Base-by-base conservation (phyloP, 2,888 invertebrate genomes). In the Heteropelma amictum region DNA sequence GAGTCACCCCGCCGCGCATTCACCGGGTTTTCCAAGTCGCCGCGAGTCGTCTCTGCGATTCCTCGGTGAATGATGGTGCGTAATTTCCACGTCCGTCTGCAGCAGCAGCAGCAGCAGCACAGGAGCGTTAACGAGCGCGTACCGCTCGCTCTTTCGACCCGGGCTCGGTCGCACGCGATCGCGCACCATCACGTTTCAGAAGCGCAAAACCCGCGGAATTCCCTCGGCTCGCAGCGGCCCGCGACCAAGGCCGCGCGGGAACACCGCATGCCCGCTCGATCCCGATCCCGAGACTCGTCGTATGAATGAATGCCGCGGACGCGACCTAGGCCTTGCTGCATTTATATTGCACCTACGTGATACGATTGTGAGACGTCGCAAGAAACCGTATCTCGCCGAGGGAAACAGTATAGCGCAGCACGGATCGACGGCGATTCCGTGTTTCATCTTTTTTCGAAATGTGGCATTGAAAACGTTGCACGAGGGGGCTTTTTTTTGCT, bases 161-260 rank as follows among this genome's bases (percentile, higher is more conserved):
- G 56, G 68, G 64, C 67, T 68, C 67, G 56, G 64, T 67, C 58
- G 61, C 63, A 69, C 30, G 65, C 21, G 30, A 23, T 17, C 47
- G 45, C 67, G 70, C 60, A 67, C 49, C 64, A 67, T 75, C 68
- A 51, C 72, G 68, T 72, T 76, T 78, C 68, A 67, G 63, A 54
- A 56, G 70, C 63, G 76, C 76, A 78, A 77, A 80, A 77, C 77
- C 76, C 76, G 49, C 68, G 72, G 80, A 80, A 80, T 80, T 80
- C 65, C 51, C 56, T 33, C 47, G 69, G 75, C 72, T 76, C 76
- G 76, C 47, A 72, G 21, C 47, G 69, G 75, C 72, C 74, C 76
- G 76, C 47, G 68, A 63, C 67, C 58, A 79, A 77, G 80, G 77
- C 73, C 78, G 60, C 64, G 67, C 61, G 56, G 28, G 42, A 56